Evolutionary conservation across 2,797 vertebrate genomes (phyloP).

Genomic region (Mareca strepera): DNA sequence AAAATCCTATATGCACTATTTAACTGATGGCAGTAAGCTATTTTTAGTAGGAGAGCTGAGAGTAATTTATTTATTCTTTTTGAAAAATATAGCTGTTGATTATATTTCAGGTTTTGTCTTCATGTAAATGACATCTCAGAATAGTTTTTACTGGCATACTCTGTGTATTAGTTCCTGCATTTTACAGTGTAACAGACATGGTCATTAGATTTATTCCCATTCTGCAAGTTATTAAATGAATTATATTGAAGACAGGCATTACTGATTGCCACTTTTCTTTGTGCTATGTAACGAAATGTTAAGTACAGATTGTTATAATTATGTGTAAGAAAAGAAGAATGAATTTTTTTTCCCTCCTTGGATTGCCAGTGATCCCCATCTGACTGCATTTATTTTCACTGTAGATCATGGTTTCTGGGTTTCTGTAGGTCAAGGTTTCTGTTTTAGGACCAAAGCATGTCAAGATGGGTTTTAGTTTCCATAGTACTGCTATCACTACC

Average conservation of each 20-base stretch:
- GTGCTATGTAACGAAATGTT: conserved; percentile 12
- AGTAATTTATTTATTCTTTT: conserved; percentile 70
- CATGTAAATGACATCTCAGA: conserved; percentile 51
- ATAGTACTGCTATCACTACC: neutral
- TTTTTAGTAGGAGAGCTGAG: conserved; percentile 70
- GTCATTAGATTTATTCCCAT: conserved; percentile 37
- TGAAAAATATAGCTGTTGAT: conserved; percentile 63
- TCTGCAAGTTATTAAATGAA: conserved; percentile 46
- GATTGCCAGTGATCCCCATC: neutral
- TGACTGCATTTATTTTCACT: neutral
- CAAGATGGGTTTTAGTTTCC: neutral
- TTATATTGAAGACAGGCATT: conserved; percentile 40
- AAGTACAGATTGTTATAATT: neutral
- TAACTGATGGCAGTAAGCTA: conserved; percentile 72
- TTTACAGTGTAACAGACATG: neutral
- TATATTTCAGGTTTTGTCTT: conserved; percentile 63
- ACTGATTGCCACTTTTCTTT: conserved; percentile 25
- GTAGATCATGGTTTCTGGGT: neutral
- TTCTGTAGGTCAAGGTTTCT: neutral
- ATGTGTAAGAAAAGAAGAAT: neutral
- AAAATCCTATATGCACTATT: conserved; percentile 65
- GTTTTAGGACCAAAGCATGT: neutral
- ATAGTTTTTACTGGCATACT: conserved; percentile 40
- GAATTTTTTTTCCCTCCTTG: neutral
- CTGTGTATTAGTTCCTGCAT: neutral